A percentile compares a stretch with the other conserved stretches of the same genome.
Conservation (phyloP, 1,140 invertebrate species). For the Caligus rogercresseyi region DNA sequence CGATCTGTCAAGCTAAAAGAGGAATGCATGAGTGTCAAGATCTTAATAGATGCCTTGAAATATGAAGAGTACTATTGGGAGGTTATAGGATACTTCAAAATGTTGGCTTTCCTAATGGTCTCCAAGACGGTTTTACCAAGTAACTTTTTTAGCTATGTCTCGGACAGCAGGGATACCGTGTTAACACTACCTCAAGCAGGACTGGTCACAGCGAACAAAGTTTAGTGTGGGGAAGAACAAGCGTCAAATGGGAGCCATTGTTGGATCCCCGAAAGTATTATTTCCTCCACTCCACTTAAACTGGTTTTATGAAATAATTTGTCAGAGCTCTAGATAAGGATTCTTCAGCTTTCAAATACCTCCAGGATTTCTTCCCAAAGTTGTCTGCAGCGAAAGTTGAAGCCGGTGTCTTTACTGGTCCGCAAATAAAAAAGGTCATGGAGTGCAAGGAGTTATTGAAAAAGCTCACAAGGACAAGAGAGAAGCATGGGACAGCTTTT, state of each 20-base stretch:
- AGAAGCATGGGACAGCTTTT: constrained; percentile 20
- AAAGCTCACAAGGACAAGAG: no score
- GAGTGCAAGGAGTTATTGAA: constrained; percentile 17
- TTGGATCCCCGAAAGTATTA: constrained; percentile 14
- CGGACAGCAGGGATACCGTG: constrained; percentile 19
- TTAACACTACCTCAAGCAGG: constrained; percentile 21
- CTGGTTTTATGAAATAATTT: constrained; percentile 30
- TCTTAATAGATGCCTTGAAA: constrained; percentile 9
- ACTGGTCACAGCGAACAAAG: constrained; percentile 16
- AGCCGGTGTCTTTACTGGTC: constrained; percentile 27
- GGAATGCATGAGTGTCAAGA: not conserved
- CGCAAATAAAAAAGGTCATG: constrained; percentile 20
- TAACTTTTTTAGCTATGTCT: constrained; percentile 23
- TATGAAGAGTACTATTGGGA: constrained; percentile 21
- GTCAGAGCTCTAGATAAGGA: constrained; percentile 29
- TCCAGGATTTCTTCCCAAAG: constrained; percentile 23
- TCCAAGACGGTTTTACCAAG: constrained; percentile 32
- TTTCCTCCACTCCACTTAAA: constrained; percentile 27
- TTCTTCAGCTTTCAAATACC: constrained; percentile 26
- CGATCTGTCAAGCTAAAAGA: constrained; percentile 19
- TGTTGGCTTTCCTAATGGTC: constrained; percentile 26
- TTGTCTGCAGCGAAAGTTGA: constrained; percentile 26
- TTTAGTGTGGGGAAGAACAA: constrained; percentile 23
- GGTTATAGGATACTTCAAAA: constrained; percentile 20
- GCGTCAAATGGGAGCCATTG: constrained; percentile 25